Evolutionary conservation across 1,140 invertebrate species (phyloP).

Genomic region (Telenomus remus): DNA sequence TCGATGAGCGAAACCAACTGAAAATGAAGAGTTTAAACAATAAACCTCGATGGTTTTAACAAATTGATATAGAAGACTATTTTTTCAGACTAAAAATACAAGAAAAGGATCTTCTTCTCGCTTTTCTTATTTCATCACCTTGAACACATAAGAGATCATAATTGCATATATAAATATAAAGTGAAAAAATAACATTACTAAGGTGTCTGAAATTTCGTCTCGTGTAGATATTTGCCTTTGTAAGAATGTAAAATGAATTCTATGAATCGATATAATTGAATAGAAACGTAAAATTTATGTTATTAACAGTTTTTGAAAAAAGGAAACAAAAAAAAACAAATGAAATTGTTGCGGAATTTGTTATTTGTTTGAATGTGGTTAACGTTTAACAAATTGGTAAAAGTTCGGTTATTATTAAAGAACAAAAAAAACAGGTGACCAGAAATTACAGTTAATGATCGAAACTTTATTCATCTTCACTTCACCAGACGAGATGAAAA

Average conservation of each 20-base stretch:
- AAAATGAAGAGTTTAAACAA: too few species aligned
- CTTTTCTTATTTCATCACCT: slow-evolving; percentile 21
- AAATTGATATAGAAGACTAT: too few species aligned
- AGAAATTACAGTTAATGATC: too few species aligned
- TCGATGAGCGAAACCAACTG: too few species aligned
- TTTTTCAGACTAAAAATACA: background rate
- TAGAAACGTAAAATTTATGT: background rate
- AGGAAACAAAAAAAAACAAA: too few species aligned
- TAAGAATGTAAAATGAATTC: background rate
- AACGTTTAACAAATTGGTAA: too few species aligned
- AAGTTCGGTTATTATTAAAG: too few species aligned
- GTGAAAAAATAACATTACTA: background rate
- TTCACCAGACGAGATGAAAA: background rate
- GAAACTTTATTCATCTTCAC: slow-evolving; percentile 1
- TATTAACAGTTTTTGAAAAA: too few species aligned
- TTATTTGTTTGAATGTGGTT: too few species aligned
- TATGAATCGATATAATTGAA: background rate
- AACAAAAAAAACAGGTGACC: too few species aligned
- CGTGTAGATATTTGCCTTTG: background rate
- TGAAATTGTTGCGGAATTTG: too few species aligned
- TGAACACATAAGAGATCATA: slow-evolving; percentile 30
- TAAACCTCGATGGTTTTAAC: too few species aligned
- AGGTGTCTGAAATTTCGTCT: background rate
- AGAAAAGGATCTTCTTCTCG: background rate
- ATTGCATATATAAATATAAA: slow-evolving; percentile 43